These are phyloP conservation scores for Micromussa lordhowensis DNA, from an alignment of 92 coral and sea anemone species.

Conservation along the genomic window DNA sequence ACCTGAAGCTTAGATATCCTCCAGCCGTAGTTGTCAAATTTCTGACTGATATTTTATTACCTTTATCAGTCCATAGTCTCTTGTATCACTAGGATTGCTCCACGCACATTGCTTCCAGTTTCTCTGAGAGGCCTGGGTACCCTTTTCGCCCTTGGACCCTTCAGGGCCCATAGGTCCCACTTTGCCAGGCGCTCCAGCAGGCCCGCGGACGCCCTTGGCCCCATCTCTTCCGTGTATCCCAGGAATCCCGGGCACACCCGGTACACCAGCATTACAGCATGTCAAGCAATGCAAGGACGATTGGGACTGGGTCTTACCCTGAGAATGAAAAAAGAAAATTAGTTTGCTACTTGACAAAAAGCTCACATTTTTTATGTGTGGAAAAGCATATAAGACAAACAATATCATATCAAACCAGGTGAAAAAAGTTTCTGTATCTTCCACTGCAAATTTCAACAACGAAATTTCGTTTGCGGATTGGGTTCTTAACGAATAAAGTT, in stretches of 20 bases:
- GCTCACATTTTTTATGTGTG: too few species aligned
- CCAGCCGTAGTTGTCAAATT: too few species aligned
- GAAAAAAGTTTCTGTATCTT: too few species aligned
- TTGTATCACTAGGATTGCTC: background rate
- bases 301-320: background rate
- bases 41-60: background rate
- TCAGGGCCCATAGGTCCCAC: conserved; percentile 1
- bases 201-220: conserved; percentile 17
- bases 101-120: background rate
- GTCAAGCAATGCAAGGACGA: background rate
- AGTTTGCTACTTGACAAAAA: too few species aligned
- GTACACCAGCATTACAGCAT: conserved; percentile 10
- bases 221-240: conserved; percentile 32
- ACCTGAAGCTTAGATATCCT: too few species aligned
- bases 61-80: background rate
- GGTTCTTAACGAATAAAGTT: too few species aligned
- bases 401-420: too few species aligned
- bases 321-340: too few species aligned
- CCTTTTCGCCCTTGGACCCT: background rate
- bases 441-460: too few species aligned
- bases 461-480: too few species aligned
- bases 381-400: too few species aligned
- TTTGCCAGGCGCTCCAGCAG: conserved; percentile 8
- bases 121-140: background rate
- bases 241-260: conserved; percentile 22